Evolutionary conservation across 2,797 vertebrate species (phyloP).

Genomic region (Moxostoma hubbsi): DNA sequence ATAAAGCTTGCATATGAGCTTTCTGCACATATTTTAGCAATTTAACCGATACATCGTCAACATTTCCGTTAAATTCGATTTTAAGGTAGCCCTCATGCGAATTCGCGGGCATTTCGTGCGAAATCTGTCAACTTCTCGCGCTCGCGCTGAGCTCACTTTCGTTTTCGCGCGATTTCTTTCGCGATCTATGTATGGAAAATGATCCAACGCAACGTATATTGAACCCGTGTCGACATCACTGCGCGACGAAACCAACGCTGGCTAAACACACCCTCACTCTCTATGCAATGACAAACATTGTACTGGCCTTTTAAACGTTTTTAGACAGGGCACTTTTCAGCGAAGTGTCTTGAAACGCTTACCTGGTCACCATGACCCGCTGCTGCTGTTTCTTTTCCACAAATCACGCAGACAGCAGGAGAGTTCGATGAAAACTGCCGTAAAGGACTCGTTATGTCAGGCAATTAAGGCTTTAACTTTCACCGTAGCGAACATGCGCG

Average conservation of each 20-base stretch:
- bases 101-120: background rate
- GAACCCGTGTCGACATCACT: conserved; percentile 62
- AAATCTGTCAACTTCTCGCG: background rate
- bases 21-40: background rate
- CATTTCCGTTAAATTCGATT: background rate
- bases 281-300: background rate
- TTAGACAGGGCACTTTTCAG: background rate
- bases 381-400: conserved; percentile 7
- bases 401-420: conserved; percentile 33
- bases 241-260: conserved; percentile 54
- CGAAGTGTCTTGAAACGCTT: conserved; percentile 45
- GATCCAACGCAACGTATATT: background rate
- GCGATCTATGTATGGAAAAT: background rate
- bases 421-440: conserved; percentile 22
- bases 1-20: no score
- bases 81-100: background rate
- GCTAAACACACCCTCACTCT: background rate
- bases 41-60: background rate
- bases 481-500: conserved; percentile 10
- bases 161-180: background rate
- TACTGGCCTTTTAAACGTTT: background rate
- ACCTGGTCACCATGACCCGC: conserved; percentile 74
- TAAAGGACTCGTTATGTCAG: conserved; percentile 16
- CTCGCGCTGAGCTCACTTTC: background rate
- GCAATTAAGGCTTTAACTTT: conserved; percentile 20